Base-by-base conservation (phyloP, 1,140 invertebrate genomes). In the Temnothorax nylanderi region DNA sequence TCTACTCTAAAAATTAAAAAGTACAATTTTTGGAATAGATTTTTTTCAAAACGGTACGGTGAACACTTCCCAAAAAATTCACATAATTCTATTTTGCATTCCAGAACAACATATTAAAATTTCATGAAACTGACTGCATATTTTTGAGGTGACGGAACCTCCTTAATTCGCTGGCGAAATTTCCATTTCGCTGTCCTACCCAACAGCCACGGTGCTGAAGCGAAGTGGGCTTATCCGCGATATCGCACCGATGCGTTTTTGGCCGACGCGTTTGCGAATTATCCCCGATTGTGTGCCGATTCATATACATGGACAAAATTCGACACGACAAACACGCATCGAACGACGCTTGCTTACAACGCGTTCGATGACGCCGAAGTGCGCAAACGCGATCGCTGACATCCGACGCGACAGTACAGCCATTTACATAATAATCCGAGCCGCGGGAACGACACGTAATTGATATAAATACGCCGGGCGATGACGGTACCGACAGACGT, bases 351-450 rank as follows among this genome's bases (percentile, higher is more conserved):
- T 81, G 77, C 77, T 81, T 69, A 74, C 54, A 60, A 75, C 54
- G 47, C 64, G 60, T 51, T 87, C 72, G 78, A 44, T 58, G 62
- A 41, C 54, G 71, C 56, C n/a, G 41, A 58, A 54, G 54, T 67
- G 87, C 76, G 88, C 56, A 60, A 58, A 58, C 72, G 44, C 81
- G 56, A 69, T 41, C 64, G 72, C 78, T 90, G 88, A 90, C 89
- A 87, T 90, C 74, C 90, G 84, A 91, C 78, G 87, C 78, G 87
- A 89, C 84, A 56, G 80, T 64, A 87, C 90, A 69, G 86, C 86
- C 91, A 94, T 94, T 94, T 93, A 94, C 93, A 94, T 94, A 93
- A 94, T 94, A 93, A 94, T 94, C 93, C 90, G 90, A 93, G 92
- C 91, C 91, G 78, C 92, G 90, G 91, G 92, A 93, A 93, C 93